Evolutionary conservation across 1,140 invertebrate species (phyloP), one percentile per base, ranked within the genome.

Genomic region (Reticulitermes speratus): DNA sequence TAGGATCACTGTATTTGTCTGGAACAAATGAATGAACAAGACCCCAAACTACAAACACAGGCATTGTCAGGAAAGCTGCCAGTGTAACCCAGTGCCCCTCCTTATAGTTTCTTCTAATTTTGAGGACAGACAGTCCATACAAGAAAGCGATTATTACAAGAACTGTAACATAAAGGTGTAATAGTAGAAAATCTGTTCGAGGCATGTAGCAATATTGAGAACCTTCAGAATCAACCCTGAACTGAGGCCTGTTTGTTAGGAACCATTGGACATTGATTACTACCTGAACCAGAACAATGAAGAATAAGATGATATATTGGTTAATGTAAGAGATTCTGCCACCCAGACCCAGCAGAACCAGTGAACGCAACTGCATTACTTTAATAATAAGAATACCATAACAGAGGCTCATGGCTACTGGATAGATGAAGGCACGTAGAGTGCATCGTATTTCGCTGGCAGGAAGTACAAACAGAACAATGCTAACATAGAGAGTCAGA

Each of bases 391-490:
- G 89, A 69, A 90, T 88, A n/a, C 89, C 90, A 88, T 90, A 91
- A 82, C 89, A 90, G 12, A 91, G 85, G 23, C 88, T 87, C 7
- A 89, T 82, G 3, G 90, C 88, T 1, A 90, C 44, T 30, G 90
- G 89, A 32, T 90, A 90, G 0, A 90, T 14, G 69, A 91, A 87
- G 14, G 90, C 87, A 9, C 90, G 87, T 6, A 90, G 52, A 16
- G 87, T 87, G 87, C 91, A 91, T n/a, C 91, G 88, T 14, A 90
- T 87, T 55, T 90, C 87, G 32, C 89, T 88, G 14, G 90, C 89
- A 65, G 92, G 90, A 85, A 92, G 88, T n/a, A 92, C 89, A 86
- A 91, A 92, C 44, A 92, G 86, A 82, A 90, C 90, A 25, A 91
- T 90, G 30, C 90, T 92, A 11, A 89, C 87, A 87, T 91, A 92